Percentiles rank a stretch among this genome's conserved stretches.
Evolutionary conservation across 2,797 vertebrate species (phyloP).

Genomic region (Coluber constrictor): DNA sequence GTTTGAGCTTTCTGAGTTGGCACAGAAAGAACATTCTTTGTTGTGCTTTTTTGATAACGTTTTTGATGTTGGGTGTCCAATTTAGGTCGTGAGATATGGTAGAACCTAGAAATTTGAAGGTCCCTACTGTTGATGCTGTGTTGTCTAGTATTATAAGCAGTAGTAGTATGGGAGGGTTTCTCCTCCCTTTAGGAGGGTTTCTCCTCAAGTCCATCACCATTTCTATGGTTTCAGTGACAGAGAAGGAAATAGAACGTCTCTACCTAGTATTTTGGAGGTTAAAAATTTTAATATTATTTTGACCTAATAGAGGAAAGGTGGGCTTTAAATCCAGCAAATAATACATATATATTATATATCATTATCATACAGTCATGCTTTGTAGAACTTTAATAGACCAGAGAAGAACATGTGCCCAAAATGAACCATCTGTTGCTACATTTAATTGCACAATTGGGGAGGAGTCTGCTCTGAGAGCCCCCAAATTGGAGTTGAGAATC

Average conservation of each 20-base stretch:
- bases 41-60: no score
- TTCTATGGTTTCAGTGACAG: background rate
- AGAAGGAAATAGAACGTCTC: background rate
- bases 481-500: background rate
- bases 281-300: background rate
- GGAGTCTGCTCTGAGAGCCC: background rate
- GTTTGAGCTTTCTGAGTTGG: no score
- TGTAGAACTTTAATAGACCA: background rate
- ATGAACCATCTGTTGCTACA: background rate
- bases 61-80: no score
- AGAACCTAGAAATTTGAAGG: no score
- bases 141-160: no score
- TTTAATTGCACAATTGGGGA: background rate
- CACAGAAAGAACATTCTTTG: no score
- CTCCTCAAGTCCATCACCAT: no score
- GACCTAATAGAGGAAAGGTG: background rate
- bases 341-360: background rate
- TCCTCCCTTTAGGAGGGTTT: no score
- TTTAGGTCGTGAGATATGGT: no score
- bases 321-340: background rate
- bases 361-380: background rate
- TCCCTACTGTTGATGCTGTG: no score
- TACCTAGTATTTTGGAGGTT: background rate
- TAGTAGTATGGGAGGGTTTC: no score
- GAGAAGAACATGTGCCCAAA: background rate